Conservation (phyloP, 2,797 vertebrate genomes). For the Liasis olivaceus region DNA sequence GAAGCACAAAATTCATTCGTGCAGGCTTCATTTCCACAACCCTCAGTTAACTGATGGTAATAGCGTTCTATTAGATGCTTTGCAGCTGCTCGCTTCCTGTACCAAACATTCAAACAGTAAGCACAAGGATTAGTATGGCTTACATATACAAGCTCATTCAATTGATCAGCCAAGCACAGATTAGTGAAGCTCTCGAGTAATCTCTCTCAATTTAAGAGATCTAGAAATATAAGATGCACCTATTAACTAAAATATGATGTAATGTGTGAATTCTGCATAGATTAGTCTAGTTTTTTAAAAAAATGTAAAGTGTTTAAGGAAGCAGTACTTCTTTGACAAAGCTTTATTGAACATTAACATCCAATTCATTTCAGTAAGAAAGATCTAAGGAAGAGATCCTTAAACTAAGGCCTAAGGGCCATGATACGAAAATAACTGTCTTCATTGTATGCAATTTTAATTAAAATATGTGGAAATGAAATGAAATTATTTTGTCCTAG, state of each 20-base stretch:
- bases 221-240: constrained; percentile 39
- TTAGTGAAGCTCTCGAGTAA: constrained; percentile 72
- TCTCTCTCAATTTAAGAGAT: constrained; percentile 52
- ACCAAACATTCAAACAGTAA: constrained; percentile 82
- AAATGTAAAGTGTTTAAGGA: not conserved
- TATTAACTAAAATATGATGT: not conserved
- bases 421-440: not conserved
- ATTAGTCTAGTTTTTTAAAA: not conserved
- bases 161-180: constrained; percentile 68
- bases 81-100: constrained; percentile 99
- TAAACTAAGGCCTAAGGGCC: not conserved
- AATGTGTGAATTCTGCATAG: constrained; percentile 9
- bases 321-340: constrained; percentile 12
- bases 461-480: not conserved
- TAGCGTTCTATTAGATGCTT: constrained; percentile 99
- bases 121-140: constrained; percentile 79
- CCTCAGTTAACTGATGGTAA: constrained; percentile 99
- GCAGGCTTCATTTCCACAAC: constrained; percentile 99
- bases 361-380: not conserved
- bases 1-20: constrained; percentile 98
- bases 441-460: not conserved
- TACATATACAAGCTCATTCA: constrained; percentile 70
- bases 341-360: not conserved
- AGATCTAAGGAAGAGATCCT: not conserved
- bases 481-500: not conserved